These are phyloP conservation scores for Chaetodon trifascialis DNA, from an alignment of 2,113 vertebrate species.

Conservation along the genomic window DNA sequence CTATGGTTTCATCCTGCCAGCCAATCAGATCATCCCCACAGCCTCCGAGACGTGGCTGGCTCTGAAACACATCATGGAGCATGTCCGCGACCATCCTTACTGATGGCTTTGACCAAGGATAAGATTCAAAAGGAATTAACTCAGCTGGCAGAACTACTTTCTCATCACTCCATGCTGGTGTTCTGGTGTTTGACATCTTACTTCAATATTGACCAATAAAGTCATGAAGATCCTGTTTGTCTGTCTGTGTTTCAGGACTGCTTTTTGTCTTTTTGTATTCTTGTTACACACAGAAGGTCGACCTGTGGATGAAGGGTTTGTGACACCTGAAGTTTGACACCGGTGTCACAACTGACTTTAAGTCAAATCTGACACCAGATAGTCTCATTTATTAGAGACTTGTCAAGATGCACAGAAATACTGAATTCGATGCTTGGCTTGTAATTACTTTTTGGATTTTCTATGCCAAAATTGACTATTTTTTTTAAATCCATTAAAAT, in stretches of 20 bases:
- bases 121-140: neutral
- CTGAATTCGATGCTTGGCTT: neutral
- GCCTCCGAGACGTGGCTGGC: constrained; percentile 91
- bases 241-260: neutral
- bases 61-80: constrained; percentile 86
- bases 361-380: neutral
- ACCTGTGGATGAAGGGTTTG: neutral
- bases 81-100: constrained; percentile 84
- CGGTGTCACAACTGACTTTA: neutral
- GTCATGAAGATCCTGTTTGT: neutral
- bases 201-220: constrained; percentile 50
- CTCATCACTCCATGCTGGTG: neutral
- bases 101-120: constrained; percentile 55
- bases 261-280: neutral
- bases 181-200: neutral
- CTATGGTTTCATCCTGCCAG: constrained; percentile 90
- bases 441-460: neutral
- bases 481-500: no score
- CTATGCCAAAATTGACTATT: no score
- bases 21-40: constrained; percentile 90
- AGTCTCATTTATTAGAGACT: neutral
- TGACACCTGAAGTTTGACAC: no score
- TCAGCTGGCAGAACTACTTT: neutral
- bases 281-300: neutral
- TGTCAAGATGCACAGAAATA: neutral